Evolutionary conservation across 1,140 invertebrate genomes (phyloP), one percentile per base, ranked within the genome.

Genomic region (Drosophila chauvacae): DNA sequence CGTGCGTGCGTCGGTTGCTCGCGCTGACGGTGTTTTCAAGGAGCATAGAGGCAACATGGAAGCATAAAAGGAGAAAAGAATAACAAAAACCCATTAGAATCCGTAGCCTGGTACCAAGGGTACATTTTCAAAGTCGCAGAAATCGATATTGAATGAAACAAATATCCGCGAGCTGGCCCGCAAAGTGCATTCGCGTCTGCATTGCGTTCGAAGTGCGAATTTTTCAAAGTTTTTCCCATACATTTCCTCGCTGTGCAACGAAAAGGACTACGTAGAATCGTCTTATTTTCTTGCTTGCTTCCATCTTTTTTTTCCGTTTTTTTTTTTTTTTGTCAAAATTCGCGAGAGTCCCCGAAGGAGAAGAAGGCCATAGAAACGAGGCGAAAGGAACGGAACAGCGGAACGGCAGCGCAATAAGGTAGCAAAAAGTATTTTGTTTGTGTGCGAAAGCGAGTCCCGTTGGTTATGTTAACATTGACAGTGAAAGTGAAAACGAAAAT

Each of bases 1-100:
- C 79, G 68, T 83, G 84, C 74, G 86, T 77, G 68, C 74, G 61
- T 81, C 65, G 69, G 70, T 86, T 81, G 79, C 68, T 64, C 60
- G 69, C 62, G 56, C 58, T 80, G 69, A 79, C 80, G 64, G 75
- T 66, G 70, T 82, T 60, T 74, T 75, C 64, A 58, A 53, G 59
- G 53, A 64, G 42, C 68, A 42, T 59, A 73, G 37, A 60, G 72
- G 62, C 45, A 55, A 61, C 58, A 75, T 58, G 50, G 39, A 57
- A 70, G 28, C 59, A 41, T 81, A 63, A 72, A 28, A 47, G 51
- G 47, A 47, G 33, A 41, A 39, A 28, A 44, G 63, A 65, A 63
- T 45, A 48, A 68, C 63, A 70, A 61, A 60, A 64, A 60, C 9
- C 18, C 28, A 41, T 60, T 62, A 65, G 39, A 44, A 42, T 30